A percentile compares a stretch with the other conserved stretches of the same genome.
phyloP scores from a whole-genome alignment of 1,140 invertebrate genomes.

The Pogonus chalceus region DNA sequence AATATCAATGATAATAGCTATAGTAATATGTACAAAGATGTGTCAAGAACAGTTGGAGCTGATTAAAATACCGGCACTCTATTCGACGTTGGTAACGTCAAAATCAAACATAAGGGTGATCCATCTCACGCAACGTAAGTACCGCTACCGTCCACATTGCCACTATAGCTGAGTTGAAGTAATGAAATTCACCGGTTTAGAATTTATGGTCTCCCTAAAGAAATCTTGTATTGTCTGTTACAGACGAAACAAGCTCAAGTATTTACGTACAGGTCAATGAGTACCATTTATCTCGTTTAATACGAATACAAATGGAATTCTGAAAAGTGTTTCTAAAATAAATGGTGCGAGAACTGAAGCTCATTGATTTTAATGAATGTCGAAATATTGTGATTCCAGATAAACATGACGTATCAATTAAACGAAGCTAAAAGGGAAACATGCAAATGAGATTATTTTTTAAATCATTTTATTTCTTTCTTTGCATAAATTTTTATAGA shows the following conservation, averaged over 20 bases:
- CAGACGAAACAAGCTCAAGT: neutral
- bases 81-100: neutral
- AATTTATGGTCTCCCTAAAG: neutral
- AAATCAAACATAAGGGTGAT: neutral
- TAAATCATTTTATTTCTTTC: neutral
- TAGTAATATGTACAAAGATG: neutral
- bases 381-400: neutral
- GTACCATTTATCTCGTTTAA: constrained; percentile 1
- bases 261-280: constrained; percentile 3
- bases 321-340: neutral
- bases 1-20: no score
- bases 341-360: neutral
- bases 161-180: no score
- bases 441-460: neutral
- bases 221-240: neutral
- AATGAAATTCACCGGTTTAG: neutral
- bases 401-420: neutral
- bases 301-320: constrained; percentile 4
- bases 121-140: neutral
- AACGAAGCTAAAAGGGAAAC: neutral
- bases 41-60: neutral
- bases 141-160: neutral
- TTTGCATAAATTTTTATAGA: neutral
- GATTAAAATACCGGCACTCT: neutral
- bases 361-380: neutral